Base-by-base conservation (phyloP, 1,140 invertebrate genomes). In the Trachymyrmex cornetzi region DNA sequence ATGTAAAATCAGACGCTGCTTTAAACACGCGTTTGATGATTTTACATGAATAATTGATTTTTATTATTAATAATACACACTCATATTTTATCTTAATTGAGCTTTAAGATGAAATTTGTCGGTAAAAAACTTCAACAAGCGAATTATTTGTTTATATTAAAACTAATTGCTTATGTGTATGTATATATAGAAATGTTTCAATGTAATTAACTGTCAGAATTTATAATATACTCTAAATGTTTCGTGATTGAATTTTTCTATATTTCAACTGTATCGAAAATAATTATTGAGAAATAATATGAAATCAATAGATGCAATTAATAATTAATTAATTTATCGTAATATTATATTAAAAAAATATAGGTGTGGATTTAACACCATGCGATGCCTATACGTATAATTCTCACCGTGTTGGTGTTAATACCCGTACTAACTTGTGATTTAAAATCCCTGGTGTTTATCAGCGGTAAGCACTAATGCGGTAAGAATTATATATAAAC, bases 1-100 rank as follows among this genome's bases (percentile, higher is more conserved):
- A 84, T 84, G 55, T 38, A n/a, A 75, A 84, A 75, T 84, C 80
- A 84, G 19, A 24, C 80, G 24, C 50, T 48, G 69, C 55, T 61
- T 75, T 74, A 48, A 61, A 55, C n/a, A 30, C 44, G n/a, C 64
- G 30, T 57, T 44, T 53, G 55, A 74, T 24, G 55, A 74, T 84
- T 84, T 72, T 24, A 59, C 12, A 75, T 75, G 55, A 75, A 74
- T 74, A 63, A 55, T 66, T 64, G 24, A 64, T 79, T 66, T 71
- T 81, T 81, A 71, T 57, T 38, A n/a, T 11, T n/a, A n/a, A 38
- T 55, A 81, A 69, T 63, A 34, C 4, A 6, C 14, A n/a, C 16
- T 57, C 69, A 48, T 61, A 84, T 71, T 55, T 81, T 27, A 38
- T 3, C 22, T 67, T 57, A 55, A 81, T 71, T 55, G 48, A 55